A percentile compares a stretch with the other conserved stretches of the same genome.
phyloP scores from a whole-genome alignment of 2,888 invertebrate genomes.

The Diaphora mendica region DNA sequence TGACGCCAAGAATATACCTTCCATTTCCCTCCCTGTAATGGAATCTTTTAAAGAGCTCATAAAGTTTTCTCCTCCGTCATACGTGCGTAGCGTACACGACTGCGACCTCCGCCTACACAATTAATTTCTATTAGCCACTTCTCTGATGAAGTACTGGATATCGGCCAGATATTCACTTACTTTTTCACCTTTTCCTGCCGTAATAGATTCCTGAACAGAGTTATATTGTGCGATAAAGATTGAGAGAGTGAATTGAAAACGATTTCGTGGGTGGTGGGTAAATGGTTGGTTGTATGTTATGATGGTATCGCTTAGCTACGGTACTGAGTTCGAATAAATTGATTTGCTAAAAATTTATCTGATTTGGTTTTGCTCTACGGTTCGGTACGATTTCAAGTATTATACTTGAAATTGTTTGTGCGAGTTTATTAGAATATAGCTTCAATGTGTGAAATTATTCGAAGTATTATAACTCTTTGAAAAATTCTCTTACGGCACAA shows the following conservation, averaged over 20 bases:
- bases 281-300: conserved; percentile 6
- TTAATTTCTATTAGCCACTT: conserved; percentile 16
- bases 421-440: not conserved
- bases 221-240: conserved; percentile 16
- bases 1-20: not conserved
- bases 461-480: not conserved
- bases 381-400: not conserved
- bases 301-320: conserved; percentile 5
- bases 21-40: conserved; percentile 13
- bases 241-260: conserved; percentile 18
- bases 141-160: conserved; percentile 12
- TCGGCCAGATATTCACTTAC: not conserved
- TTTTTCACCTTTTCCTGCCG: conserved; percentile 14
- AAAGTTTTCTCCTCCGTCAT: conserved; percentile 7
- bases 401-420: not conserved
- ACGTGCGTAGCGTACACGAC: conserved; percentile 13
- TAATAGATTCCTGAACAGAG: conserved; percentile 15
- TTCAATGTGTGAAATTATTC: not conserved
- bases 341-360: not conserved
- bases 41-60: conserved; percentile 17
- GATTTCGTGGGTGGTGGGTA: conserved; percentile 6
- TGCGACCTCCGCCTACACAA: not conserved
- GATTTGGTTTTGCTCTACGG: not conserved
- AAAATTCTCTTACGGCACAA: not conserved
- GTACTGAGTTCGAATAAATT: conserved; percentile 11